Conservation (phyloP, 2,113 vertebrate species). For the Bettongia penicillata region DNA sequence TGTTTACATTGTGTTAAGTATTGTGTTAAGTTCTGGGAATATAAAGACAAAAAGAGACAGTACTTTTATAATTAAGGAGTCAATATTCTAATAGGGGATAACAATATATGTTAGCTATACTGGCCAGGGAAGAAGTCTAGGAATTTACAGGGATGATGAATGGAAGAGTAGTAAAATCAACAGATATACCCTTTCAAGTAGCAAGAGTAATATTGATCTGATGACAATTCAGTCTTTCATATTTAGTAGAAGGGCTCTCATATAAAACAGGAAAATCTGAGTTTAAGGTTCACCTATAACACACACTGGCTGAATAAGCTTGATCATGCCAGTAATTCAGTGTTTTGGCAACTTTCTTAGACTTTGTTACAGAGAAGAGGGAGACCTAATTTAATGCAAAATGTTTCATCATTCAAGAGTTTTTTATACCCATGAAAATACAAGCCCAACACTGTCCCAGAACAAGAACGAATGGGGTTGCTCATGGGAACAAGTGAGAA, state of each 20-base stretch:
- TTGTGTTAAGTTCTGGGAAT: neutral
- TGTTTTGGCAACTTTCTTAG: neutral
- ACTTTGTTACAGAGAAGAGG: neutral
- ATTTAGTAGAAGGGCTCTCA: neutral
- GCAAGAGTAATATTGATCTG: neutral
- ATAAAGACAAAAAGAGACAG: neutral
- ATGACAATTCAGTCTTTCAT: neutral
- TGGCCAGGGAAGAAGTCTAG: neutral
- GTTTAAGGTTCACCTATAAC: neutral
- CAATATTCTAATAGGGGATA: neutral
- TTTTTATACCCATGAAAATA: neutral
- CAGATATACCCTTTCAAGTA: neutral
- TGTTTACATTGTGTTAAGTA: neutral
- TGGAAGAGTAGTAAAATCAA: neutral
- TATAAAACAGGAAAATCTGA: neutral
- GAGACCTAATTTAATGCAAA: neutral
- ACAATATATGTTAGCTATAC: neutral
- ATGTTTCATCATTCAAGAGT: neutral
- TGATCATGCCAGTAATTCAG: neutral
- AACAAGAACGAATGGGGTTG: neutral
- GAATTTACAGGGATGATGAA: neutral
- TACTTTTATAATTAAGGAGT: neutral
- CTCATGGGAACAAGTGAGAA: neutral
- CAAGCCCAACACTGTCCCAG: neutral
- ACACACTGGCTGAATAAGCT: neutral